phyloP scores from a whole-genome alignment of 2,888 invertebrate genomes.

The Rhodophaea formosa region DNA sequence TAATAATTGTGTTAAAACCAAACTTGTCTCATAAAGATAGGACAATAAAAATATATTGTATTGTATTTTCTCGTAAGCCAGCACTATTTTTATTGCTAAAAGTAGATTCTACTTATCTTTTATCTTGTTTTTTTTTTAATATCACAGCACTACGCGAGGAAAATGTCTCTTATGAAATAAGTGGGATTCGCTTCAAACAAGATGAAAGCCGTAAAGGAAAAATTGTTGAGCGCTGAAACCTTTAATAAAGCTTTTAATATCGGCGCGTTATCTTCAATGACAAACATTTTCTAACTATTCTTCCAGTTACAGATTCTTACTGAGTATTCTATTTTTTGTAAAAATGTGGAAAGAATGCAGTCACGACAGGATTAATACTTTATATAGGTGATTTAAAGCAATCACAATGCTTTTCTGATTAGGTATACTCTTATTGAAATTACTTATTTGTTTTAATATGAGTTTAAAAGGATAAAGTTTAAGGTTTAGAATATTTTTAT shows the following conservation, averaged over 20 bases:
- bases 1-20: neutral
- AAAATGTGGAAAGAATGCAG: neutral
- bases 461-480: too few relatives aligned
- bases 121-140: slow-evolving; percentile 10
- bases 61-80: neutral
- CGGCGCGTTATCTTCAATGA: slow-evolving; percentile 5
- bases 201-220: slow-evolving; percentile 1
- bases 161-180: slow-evolving; percentile 5
- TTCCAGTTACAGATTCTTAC: neutral
- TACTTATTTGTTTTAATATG: too few relatives aligned
- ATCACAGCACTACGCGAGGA: neutral
- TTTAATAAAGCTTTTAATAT: slow-evolving; percentile 18
- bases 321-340: neutral
- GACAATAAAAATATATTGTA: neutral
- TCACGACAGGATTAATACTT: too few relatives aligned
- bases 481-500: too few relatives aligned
- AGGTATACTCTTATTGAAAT: too few relatives aligned
- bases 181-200: slow-evolving; percentile 2
- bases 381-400: too few relatives aligned
- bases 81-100: neutral
- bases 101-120: slow-evolving; percentile 1
- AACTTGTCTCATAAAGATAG: neutral
- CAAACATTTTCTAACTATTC: slow-evolving; percentile 5
- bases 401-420: too few relatives aligned
- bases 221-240: slow-evolving; percentile 1